Evolutionary conservation across 2,113 vertebrate species (phyloP), one percentile per base, ranked within the genome.

Genomic region (Sigmodon hispidus): DNA sequence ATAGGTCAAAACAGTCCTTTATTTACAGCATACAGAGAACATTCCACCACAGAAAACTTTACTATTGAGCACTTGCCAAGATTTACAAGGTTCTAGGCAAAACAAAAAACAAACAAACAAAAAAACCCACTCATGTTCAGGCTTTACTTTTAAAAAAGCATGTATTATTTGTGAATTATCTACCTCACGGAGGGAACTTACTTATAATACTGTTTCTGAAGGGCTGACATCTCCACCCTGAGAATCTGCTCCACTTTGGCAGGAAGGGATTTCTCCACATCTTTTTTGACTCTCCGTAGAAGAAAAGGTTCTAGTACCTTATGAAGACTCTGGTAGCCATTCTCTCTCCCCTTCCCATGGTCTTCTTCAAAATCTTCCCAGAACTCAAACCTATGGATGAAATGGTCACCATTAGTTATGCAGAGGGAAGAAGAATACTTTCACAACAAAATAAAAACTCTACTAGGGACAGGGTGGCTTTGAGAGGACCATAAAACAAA

Each of bases 221-320:
- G 98, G 21, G 99, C 99, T 0, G 99, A 99, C 99, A 99, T 99
- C 98, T 99, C 99, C 29, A 99, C 99, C 0, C 99, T 98, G 3
- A 99, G 99, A 97, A 99, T 99, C 98, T 99, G 99, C 89, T 99
- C 99, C 98, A 99, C 99, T 97, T 99, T 99, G 97, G 99, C 99
- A 15, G 99, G 99, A 61, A 99, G 98, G 57, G 99, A 99, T 97
- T 99, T 99, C 97, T 99, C 99, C 94, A 99, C 99, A 5, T 99
- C 99, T 92, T 99, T 99, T 98, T 99, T 99, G 69, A 99, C 99
- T 59, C 99, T 99, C 22, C 99, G 99, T 52, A 99, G 98, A 31
- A 99, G 99, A 96, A 99, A 99, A 0, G 99, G 99, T 96, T 99
- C 99, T 34, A 99, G 98, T 94, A 99, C 99, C 98, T 99, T 99